Evolutionary conservation across 2,888 invertebrate genomes (phyloP).

Genomic region (Diabrotica balteata): DNA sequence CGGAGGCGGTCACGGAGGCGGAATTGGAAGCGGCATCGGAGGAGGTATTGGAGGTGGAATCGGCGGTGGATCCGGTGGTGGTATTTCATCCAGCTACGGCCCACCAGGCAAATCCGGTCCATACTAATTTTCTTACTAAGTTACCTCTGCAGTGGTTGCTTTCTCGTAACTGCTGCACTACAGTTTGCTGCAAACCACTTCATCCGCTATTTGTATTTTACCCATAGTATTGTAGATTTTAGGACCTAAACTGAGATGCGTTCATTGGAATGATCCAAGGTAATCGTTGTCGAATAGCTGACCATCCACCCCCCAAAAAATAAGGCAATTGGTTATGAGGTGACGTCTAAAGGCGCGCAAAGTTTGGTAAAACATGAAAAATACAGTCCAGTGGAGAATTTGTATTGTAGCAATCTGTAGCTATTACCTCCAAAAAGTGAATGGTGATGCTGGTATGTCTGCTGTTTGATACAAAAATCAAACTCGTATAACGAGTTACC

Average conservation of each 20-base stretch:
- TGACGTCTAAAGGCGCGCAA: too few species aligned
- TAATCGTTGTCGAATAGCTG: conserved; percentile 1
- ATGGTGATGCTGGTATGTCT: conserved; percentile 39
- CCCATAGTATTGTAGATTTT: not conserved
- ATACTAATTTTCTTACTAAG: conserved; percentile 50
- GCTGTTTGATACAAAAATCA: conserved; percentile 12
- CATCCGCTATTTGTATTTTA: not conserved
- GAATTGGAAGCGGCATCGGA: conserved; percentile 42
- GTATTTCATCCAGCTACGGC: conserved; percentile 58
- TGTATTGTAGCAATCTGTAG: conserved; percentile 11
- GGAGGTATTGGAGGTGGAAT: conserved; percentile 57
- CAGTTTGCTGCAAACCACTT: conserved; percentile 10
- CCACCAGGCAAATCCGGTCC: conserved; percentile 61
- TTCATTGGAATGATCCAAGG: not conserved
- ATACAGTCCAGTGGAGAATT: not conserved
- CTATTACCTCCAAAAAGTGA: conserved; percentile 19
- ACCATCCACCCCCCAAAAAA: conserved; percentile 9
- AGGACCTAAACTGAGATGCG: not conserved
- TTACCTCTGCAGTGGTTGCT: conserved; percentile 36
- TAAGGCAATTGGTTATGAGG: too few species aligned
- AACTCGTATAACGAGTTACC: conserved; percentile 3
- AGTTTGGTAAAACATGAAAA: too few species aligned
- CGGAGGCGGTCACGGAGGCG: conserved; percentile 49
- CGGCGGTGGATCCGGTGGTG: conserved; percentile 50
- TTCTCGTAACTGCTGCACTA: conserved; percentile 10